Base-by-base conservation (phyloP, 2,113 vertebrate genomes). In the Salvelinus fontinalis region DNA sequence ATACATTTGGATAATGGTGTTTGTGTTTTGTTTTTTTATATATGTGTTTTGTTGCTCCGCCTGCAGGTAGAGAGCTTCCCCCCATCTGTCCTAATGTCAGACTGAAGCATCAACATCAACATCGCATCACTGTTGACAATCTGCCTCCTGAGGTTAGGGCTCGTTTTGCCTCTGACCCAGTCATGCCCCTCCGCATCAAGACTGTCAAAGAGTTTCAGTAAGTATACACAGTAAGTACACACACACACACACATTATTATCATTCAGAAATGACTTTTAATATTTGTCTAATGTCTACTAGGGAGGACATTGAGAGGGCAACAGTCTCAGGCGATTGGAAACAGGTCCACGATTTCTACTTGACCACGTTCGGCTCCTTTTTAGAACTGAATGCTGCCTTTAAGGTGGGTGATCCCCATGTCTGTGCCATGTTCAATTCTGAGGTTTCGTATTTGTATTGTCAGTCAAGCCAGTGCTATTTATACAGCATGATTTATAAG, bases 301-400 rank as follows among this genome's bases (percentile, higher is more conserved):
- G 97, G 91, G 95, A 97, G 86, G 95, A 98, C 88, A 49, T 96
- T 83, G 96, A 98, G 82, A 96, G 91, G 49, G 94, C 94, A 2
- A 94, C 93, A 75, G 93, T 93, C 75, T 95, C 95, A 18, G 96
- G 96, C 73, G 95, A 98, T 70, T 98, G 97, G 97, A 97, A 94
- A 92, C 85, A 92, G 78, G 90, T 98, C 74, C 93, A 95, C 82
- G 93, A 95, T 80, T 98, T 98, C 93, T 98, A 97, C 93, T 91
- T 96, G 86, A 95, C 93, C 78, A 96, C 96, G 60, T 98, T 98
- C 87, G 93, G 96, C 92, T 98, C 96, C 82, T 98, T 98, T 89
- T 83, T 95, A 86, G 95, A 96, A 85, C 90, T 98, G 89, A 98
- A 96, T 90, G 93, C 95, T 85, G 92, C 94, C 81, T 98, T 98